A percentile compares a stretch with the other conserved stretches of the same genome.
Evolutionary conservation across 2,797 vertebrate species (phyloP).

Genomic region (Helicolenus hilgendorfi): DNA sequence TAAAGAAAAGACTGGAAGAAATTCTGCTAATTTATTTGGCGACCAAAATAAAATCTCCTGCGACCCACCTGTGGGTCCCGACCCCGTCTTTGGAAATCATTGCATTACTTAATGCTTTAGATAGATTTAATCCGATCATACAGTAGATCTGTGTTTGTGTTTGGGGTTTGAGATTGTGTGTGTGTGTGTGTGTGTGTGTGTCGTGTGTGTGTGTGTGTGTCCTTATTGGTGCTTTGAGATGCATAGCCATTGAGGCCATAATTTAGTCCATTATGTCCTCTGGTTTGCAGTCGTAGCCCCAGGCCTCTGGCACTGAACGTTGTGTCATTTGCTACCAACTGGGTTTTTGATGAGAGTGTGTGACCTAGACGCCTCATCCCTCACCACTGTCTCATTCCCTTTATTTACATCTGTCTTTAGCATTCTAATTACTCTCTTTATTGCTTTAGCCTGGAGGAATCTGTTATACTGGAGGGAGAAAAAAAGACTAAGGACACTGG

Average conservation of each 20-base stretch:
- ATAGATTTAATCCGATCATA: slow-evolving; percentile 25
- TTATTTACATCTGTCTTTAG: slow-evolving; percentile 99
- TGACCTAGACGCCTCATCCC: slow-evolving; percentile 96
- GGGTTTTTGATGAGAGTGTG: slow-evolving; percentile 95
- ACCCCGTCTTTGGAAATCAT: neutral
- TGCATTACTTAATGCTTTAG: slow-evolving; percentile 61
- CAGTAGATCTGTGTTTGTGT: slow-evolving; percentile 53
- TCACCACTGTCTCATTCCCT: slow-evolving; percentile 97
- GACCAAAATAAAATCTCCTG: neutral
- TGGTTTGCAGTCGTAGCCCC: slow-evolving; percentile 90
- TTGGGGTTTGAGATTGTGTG: slow-evolving; percentile 25
- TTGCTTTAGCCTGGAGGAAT: slow-evolving; percentile 99
- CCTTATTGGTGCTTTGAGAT: slow-evolving; percentile 84
- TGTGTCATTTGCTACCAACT: slow-evolving; percentile 95
- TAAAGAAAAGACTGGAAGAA: neutral
- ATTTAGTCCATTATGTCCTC: slow-evolving; percentile 92
- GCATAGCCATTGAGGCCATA: slow-evolving; percentile 88
- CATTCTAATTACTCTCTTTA: slow-evolving; percentile 99
- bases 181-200: slow-evolving; percentile 7
- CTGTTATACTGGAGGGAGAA: slow-evolving; percentile 80
- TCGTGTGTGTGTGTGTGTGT: slow-evolving; percentile 58
- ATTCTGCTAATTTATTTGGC: neutral
- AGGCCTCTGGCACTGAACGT: slow-evolving; percentile 91
- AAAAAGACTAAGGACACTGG: slow-evolving; percentile 91
- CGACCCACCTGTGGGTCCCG: neutral